A percentile compares a stretch with the other conserved stretches of the same genome.
phyloP scores from a whole-genome alignment of 2,888 invertebrate species.

The Nebria brevicollis region DNA sequence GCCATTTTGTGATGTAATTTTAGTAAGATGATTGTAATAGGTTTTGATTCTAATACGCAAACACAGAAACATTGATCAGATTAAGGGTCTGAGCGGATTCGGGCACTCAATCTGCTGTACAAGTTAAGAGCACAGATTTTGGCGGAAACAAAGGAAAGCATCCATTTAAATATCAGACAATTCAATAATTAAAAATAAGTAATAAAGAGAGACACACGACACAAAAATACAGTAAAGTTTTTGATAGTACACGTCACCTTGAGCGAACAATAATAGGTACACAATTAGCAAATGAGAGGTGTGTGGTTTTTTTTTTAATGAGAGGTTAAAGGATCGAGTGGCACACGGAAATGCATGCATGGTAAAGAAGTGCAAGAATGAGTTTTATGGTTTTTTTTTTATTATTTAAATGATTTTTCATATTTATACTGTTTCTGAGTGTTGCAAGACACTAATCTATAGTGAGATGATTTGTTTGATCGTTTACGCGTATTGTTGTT shows the following conservation, averaged over 20 bases:
- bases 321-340: not conserved
- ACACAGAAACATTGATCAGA: conserved; percentile 2
- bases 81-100: not conserved
- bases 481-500: not conserved
- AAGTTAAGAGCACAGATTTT: conserved; percentile 46
- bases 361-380: conserved; percentile 19
- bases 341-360: conserved; percentile 4
- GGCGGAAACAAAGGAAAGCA: conserved; percentile 40
- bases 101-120: conserved; percentile 42
- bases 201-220: conserved; percentile 31
- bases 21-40: not conserved
- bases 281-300: conserved; percentile 51
- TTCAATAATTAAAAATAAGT: conserved; percentile 5
- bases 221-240: conserved; percentile 64
- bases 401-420: conserved; percentile 1
- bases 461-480: not conserved
- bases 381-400: not conserved
- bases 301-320: conserved; percentile 14
- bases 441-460: conserved; percentile 4
- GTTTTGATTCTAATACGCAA: not conserved
- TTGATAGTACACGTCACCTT: conserved; percentile 79
- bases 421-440: conserved; percentile 2
- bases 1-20: not conserved
- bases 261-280: conserved; percentile 52
- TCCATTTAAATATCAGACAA: conserved; percentile 29